Conservation (phyloP, 2,113 vertebrate species). For the Malaclemys terrapin region DNA sequence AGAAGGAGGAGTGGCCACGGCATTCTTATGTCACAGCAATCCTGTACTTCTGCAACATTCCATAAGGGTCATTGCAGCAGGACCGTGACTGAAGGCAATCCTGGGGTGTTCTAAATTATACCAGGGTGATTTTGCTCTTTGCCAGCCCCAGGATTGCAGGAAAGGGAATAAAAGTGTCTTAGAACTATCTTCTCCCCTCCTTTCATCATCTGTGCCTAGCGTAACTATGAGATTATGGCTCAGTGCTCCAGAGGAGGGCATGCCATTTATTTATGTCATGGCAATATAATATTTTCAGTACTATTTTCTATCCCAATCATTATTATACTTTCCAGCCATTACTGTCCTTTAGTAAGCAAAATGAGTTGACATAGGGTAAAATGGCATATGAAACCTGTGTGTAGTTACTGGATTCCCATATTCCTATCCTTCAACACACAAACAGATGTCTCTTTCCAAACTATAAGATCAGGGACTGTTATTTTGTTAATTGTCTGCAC, state of each 20-base stretch:
- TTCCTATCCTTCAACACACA: no score
- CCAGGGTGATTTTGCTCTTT: not conserved
- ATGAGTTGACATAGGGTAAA: not conserved
- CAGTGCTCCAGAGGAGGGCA: not conserved
- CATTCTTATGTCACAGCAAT: not conserved
- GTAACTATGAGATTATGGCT: not conserved
- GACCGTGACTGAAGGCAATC: no score
- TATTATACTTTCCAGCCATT: not conserved
- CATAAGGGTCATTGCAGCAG: not conserved
- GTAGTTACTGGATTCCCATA: not conserved
- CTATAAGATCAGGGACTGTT: no score
- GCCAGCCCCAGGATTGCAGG: not conserved
- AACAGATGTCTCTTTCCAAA: no score
- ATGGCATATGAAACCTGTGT: not conserved
- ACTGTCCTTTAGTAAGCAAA: no score
- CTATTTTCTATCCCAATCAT: not conserved
- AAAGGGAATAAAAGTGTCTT: not conserved
- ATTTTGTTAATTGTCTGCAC: no score
- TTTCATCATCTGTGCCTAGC: not conserved
- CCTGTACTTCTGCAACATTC: not conserved
- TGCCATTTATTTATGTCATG: not conserved
- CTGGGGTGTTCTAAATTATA: not conserved
- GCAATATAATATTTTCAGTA: not conserved
- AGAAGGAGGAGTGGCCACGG: not conserved
- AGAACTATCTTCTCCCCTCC: not conserved